These are phyloP conservation scores for Plebejus argus DNA, from an alignment of 2,888 invertebrate genomes.

Conservation along the genomic window DNA sequence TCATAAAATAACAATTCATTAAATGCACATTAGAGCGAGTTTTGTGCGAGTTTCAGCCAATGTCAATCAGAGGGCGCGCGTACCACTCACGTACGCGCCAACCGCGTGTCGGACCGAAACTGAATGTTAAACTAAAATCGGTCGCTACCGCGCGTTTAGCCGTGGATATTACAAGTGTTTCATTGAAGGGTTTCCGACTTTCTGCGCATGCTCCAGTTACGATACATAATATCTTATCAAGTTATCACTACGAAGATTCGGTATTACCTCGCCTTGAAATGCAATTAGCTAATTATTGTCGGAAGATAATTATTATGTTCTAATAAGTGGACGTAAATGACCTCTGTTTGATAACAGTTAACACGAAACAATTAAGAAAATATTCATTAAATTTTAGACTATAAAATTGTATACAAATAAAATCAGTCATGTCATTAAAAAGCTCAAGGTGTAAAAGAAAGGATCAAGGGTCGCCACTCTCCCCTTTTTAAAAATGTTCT, in stretches of 20 bases:
- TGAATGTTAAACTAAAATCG: constrained; percentile 50
- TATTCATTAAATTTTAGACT: too few relatives aligned
- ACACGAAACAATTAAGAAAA: too few relatives aligned
- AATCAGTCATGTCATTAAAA: neutral
- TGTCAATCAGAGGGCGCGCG: constrained; percentile 59
- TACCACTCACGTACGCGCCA: constrained; percentile 48
- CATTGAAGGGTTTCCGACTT: constrained; percentile 58
- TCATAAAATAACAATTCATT: constrained; percentile 61
- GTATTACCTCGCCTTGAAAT: constrained; percentile 42
- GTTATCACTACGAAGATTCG: constrained; percentile 40
- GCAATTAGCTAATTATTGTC: constrained; percentile 43
- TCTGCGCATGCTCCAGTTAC: constrained; percentile 56
- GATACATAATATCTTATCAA: constrained; percentile 53
- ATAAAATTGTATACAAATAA: neutral
- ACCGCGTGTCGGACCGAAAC: constrained; percentile 64
- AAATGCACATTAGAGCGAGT: constrained; percentile 65
- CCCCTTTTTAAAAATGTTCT: neutral
- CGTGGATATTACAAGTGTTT: constrained; percentile 39
- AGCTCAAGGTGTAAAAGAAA: neutral
- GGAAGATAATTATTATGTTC: constrained; percentile 39
- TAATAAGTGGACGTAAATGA: neutral
- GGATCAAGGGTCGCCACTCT: neutral
- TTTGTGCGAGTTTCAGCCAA: constrained; percentile 65
- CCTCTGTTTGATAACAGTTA: neutral
- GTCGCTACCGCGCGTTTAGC: constrained; percentile 45